These are phyloP conservation scores for Oasisia sp. DNA, from an alignment of 2,888 invertebrate genomes.

Conservation along the genomic window DNA sequence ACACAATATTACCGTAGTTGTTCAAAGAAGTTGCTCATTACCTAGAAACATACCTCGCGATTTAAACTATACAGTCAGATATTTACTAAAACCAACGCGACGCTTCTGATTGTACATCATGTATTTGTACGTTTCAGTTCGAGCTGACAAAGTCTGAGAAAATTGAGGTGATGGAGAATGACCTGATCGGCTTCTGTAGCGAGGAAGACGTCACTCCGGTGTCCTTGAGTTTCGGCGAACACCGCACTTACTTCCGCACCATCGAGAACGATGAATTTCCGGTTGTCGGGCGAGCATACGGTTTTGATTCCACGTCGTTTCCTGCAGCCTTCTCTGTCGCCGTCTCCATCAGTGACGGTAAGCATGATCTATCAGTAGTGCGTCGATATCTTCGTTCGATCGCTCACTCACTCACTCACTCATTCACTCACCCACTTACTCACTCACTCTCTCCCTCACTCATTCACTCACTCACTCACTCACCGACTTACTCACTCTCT, in stretches of 20 bases:
- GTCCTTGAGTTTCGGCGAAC: neutral
- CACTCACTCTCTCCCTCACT: no score
- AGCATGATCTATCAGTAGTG: neutral
- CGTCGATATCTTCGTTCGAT: no score
- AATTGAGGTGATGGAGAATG: neutral
- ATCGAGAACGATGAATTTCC: neutral
- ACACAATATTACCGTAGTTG: no score
- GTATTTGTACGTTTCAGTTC: neutral
- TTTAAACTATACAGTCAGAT: no score
- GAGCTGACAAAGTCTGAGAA: neutral
- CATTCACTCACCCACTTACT: no score
- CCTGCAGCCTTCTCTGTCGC: neutral
- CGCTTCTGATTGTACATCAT: neutral
- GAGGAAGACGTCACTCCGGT: slow-evolving; percentile 9
- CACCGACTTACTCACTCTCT: no score
- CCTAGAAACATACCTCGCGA: no score
- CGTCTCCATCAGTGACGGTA: neutral
- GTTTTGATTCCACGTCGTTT: neutral
- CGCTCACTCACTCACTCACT: no score
- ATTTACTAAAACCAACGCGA: neutral
- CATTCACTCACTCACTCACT: no score
- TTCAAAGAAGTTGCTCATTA: no score
- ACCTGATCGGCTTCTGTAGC: neutral
- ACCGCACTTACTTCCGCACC: neutral
- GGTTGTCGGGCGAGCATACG: neutral